These are phyloP conservation scores for Lutjanus campechanus DNA, from an alignment of 2,797 vertebrate species.

Conservation along the genomic window DNA sequence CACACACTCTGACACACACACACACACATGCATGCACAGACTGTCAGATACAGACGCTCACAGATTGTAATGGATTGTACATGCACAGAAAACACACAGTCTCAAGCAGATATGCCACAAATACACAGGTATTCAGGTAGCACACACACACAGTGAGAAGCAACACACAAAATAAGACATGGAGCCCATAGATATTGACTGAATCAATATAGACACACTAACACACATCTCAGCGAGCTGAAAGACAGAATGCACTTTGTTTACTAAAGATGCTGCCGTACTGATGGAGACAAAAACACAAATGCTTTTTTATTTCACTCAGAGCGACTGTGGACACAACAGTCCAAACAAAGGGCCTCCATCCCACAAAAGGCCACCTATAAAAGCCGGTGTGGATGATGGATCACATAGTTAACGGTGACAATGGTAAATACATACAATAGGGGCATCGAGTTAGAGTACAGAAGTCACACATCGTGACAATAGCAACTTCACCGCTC, in stretches of 20 bases:
- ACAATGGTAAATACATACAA: conserved; percentile 58
- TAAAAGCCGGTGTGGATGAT: conserved; percentile 64
- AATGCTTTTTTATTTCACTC: conserved; percentile 43
- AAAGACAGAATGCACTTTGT: conserved; percentile 74
- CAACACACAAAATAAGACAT: conserved; percentile 74
- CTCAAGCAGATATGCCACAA: conserved; percentile 71
- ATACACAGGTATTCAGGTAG: conserved; percentile 73
- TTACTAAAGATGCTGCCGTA: conserved; percentile 64
- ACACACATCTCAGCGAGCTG: conserved; percentile 65
- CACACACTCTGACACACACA: conserved; percentile 68
- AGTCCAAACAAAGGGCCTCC: conserved; percentile 64
- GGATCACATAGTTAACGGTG: conserved; percentile 64
- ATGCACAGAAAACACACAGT: conserved; percentile 73
- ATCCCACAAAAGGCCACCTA: conserved; percentile 63
- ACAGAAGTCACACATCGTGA: conserved; percentile 39
- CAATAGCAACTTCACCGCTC: conserved; percentile 31
- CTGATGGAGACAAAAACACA: conserved; percentile 67
- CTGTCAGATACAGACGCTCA: conserved; percentile 81
- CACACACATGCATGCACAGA: conserved; percentile 67
- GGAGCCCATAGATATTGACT: conserved; percentile 79
- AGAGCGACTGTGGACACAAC: conserved; percentile 36
- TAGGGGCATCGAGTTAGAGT: conserved; percentile 25
- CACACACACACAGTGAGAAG: conserved; percentile 44
- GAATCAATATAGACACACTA: conserved; percentile 79
- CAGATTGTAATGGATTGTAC: conserved; percentile 79